A percentile compares a stretch with the other conserved stretches of the same genome.
Evolutionary conservation across 2,888 invertebrate species (phyloP).

Genomic region (Eupithecia dodoneata): DNA sequence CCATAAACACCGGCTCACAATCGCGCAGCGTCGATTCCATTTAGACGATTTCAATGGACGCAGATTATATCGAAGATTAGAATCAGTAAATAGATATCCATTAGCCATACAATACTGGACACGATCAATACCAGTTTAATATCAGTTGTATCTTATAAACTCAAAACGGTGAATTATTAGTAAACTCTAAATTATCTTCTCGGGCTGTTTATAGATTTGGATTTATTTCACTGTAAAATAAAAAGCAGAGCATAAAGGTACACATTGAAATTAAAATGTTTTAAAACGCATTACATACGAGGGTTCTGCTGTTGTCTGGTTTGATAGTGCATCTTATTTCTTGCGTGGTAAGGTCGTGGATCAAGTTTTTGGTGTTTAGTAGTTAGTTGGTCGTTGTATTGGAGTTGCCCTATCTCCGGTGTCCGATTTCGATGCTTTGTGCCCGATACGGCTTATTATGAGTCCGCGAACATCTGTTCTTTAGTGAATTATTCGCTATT

Average conservation of each 20-base stretch:
- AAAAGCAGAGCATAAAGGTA: constrained; percentile 69
- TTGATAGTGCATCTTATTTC: constrained; percentile 41
- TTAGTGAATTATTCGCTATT: constrained; percentile 73
- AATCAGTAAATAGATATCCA: constrained; percentile 72
- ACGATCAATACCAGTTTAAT: constrained; percentile 56
- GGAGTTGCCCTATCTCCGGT: constrained; percentile 80
- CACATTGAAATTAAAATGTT: constrained; percentile 79
- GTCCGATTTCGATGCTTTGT: constrained; percentile 83
- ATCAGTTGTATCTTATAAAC: constrained; percentile 28
- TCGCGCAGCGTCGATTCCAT: constrained; percentile 64
- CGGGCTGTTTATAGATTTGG: constrained; percentile 39
- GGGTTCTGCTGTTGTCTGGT: constrained; percentile 34
- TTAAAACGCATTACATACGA: constrained; percentile 55
- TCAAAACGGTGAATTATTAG: constrained; percentile 36
- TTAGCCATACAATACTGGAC: constrained; percentile 64
- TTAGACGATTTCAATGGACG: constrained; percentile 66
- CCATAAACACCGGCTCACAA: constrained; percentile 60
- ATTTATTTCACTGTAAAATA: constrained; percentile 56
- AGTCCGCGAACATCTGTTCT: constrained; percentile 80
- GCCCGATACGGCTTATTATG: constrained; percentile 83
- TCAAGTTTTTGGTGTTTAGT: constrained; percentile 53
- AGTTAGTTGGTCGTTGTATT: constrained; percentile 67
- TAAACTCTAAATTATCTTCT: constrained; percentile 38
- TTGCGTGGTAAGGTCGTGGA: constrained; percentile 50
- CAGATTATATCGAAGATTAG: constrained; percentile 71